Evolutionary conservation across 2,888 invertebrate species (phyloP), one percentile per base, ranked within the genome.

Genomic region (Drosophila eohydei): DNA sequence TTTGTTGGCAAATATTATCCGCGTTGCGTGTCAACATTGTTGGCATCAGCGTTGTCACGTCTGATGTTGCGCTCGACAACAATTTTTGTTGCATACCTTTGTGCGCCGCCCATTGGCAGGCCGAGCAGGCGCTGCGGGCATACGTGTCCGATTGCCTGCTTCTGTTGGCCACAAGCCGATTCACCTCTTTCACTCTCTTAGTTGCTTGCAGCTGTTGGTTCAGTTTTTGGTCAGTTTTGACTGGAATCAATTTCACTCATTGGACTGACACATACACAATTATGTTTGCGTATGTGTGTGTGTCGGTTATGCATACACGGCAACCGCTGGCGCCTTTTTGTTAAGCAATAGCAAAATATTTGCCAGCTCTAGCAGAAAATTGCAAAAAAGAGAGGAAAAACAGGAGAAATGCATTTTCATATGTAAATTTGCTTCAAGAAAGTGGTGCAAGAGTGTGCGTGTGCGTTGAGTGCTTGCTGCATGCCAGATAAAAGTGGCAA

Each of bases 161-260:
- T 8, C 14, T 28, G 28, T 14, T 46, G 30, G 4, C 28, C 8
- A n/a, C 14, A 26, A 46, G 4, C 46, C 26, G 3, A 8, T 21
- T 16, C 40, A 40, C 11, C 36, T 6, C 38, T 40, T n/a, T 54
- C n/a, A 9, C n/a, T n/a, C 34, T n/a, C 32, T 46, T 8, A 46
- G 14, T 14, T 14, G 44, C 21, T 7, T 6, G 28, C 32, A 30
- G 34, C 46, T 26, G 12, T 55, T 40, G 52, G 64, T 40, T 50
- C 67, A 41, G 40, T 44, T 36, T 58, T 41, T 56, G 62, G 43
- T 52, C 62, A 46, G 41, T 59, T 73, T 73, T 54, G 57, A 41
- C 56, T 62, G 74, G 72, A 77, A 86, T 83, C 80, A 86, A 86
- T 83, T 80, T 77, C 74, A 68, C 67, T 57, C 62, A 75, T 75